These are phyloP conservation scores for Microcebus griseorufus DNA, from an alignment of 2,113 vertebrate genomes.

Conservation along the genomic window DNA sequence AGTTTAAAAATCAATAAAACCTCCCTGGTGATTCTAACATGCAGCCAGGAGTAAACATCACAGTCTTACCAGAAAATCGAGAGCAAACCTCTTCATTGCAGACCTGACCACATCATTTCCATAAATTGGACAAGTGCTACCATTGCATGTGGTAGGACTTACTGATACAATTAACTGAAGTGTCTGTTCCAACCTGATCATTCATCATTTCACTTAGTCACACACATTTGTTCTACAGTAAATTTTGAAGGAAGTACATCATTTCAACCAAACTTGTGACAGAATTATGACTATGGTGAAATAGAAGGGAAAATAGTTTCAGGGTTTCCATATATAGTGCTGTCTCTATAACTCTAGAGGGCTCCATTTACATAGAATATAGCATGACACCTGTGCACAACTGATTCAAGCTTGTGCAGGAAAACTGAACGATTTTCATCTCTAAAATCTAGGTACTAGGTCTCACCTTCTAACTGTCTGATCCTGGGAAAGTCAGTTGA, in stretches of 20 bases:
- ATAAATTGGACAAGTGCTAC: not conserved
- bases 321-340: not conserved
- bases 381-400: not conserved
- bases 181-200: not conserved
- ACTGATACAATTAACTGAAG: not conserved
- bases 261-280: not conserved
- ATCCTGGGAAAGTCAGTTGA: not conserved
- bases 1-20: not conserved
- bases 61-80: not conserved
- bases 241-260: not conserved
- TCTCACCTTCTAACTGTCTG: not conserved
- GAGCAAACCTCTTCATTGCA: not conserved
- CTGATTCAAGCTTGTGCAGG: too few species aligned
- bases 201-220: not conserved
- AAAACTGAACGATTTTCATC: not conserved
- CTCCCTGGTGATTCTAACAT: not conserved
- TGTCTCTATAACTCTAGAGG: not conserved
- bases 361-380: not conserved
- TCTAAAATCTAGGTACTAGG: not conserved
- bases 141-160: not conserved
- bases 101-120: not conserved
- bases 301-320: not conserved
- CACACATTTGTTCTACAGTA: not conserved
- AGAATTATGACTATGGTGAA: not conserved
- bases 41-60: not conserved